Evolutionary conservation across 2,797 vertebrate species (phyloP).

Genomic region (Amazona finschi): DNA sequence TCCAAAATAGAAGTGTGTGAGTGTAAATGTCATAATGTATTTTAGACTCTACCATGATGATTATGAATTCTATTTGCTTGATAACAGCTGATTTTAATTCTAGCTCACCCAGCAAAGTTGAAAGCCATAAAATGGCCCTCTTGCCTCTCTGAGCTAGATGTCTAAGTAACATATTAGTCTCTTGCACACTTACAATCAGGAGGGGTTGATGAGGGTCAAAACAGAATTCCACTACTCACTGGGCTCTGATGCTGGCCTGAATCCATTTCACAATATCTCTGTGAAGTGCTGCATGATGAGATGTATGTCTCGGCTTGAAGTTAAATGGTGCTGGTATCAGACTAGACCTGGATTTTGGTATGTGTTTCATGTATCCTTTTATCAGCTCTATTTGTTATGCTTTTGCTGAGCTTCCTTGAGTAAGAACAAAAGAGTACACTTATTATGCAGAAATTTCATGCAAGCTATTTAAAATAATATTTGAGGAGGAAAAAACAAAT

Average conservation of each 20-base stretch:
- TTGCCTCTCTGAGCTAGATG: not conserved
- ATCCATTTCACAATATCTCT: not conserved
- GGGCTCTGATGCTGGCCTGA: not conserved
- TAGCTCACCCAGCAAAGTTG: not conserved
- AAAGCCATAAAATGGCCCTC: not conserved
- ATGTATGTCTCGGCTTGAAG: not conserved
- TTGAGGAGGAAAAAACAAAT: conserved; percentile 60
- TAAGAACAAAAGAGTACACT: conserved; percentile 34
- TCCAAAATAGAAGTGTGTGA: not conserved
- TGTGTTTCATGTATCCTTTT: conserved; percentile 32
- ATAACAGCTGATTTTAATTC: conserved; percentile 9
- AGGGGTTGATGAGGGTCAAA: not conserved
- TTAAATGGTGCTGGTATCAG: not conserved
- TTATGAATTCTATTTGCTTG: not conserved
- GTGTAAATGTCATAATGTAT: conserved; percentile 7
- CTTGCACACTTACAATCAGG: not conserved
- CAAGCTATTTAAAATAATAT: conserved; percentile 56
- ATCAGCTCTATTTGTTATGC: conserved; percentile 45
- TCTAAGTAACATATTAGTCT: not conserved
- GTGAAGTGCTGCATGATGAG: not conserved
- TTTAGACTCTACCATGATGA: not conserved
- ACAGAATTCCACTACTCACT: not conserved
- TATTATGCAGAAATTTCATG: conserved; percentile 34
- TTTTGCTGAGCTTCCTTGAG: conserved; percentile 19
- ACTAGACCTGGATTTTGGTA: conserved; percentile 2